These are phyloP conservation scores for Lepus timidus DNA, from an alignment of 2,113 vertebrate species.

Conservation along the genomic window DNA sequence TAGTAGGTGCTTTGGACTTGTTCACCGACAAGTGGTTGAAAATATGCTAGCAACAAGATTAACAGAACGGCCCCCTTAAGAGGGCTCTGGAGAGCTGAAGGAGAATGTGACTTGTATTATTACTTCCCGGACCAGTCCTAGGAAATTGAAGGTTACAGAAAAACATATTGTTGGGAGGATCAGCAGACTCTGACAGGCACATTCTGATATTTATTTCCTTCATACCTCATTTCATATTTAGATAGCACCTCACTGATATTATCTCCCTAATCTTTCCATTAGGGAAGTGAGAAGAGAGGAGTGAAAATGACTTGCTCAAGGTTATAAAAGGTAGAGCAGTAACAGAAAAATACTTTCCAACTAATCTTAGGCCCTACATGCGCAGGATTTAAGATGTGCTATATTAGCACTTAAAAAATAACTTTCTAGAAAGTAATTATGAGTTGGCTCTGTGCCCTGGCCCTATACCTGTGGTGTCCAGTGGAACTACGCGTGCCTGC, in stretches of 20 bases:
- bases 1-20: not conserved
- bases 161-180: slow-evolving; percentile 42
- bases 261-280: slow-evolving; percentile 73
- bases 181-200: slow-evolving; percentile 44
- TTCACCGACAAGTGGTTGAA: not conserved
- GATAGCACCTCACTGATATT: slow-evolving; percentile 63
- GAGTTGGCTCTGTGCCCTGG: slow-evolving; percentile 58
- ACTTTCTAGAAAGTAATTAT: slow-evolving; percentile 67
- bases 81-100: not conserved
- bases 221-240: slow-evolving; percentile 72
- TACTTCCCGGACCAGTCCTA: slow-evolving; percentile 31
- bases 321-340: slow-evolving; percentile 68
- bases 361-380: slow-evolving; percentile 30
- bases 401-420: slow-evolving; percentile 67
- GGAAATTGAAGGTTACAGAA: slow-evolving; percentile 50
- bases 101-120: not conserved
- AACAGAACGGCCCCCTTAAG: not conserved
- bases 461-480: slow-evolving; percentile 15
- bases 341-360: slow-evolving; percentile 58
- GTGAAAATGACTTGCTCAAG: slow-evolving; percentile 71
- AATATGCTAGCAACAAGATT: not conserved
- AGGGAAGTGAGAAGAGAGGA: slow-evolving; percentile 58
- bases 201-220: slow-evolving; percentile 58
- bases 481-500: not conserved
- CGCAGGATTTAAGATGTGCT: slow-evolving; percentile 64